phyloP scores from a whole-genome alignment of 2,888 invertebrate species.

The Nowickia ferox region DNA sequence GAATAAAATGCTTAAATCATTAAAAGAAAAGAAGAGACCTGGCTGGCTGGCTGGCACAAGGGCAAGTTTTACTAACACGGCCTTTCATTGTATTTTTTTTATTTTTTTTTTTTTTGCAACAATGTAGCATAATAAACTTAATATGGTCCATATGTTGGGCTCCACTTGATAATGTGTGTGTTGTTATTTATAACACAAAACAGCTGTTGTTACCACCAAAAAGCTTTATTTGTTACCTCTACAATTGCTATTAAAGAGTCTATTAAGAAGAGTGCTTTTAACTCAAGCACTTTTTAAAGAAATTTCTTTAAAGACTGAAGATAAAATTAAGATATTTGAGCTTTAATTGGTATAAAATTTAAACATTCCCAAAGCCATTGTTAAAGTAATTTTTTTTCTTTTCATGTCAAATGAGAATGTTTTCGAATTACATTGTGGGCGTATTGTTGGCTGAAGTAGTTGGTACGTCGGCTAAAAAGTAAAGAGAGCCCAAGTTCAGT shows the following conservation, averaged over 20 bases:
- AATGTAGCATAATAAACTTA: slow-evolving; percentile 53
- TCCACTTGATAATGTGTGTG: slow-evolving; percentile 56
- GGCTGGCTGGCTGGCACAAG: slow-evolving; percentile 23
- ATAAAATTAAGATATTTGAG: no score
- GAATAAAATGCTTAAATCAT: slow-evolving; percentile 51
- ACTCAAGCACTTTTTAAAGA: neutral
- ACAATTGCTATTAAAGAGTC: slow-evolving; percentile 3
- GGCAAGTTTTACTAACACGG: slow-evolving; percentile 5
- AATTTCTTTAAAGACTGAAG: no score
- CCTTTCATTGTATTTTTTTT: neutral
- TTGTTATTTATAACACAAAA: slow-evolving; percentile 52
- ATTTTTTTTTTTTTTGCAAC: slow-evolving; percentile 11
- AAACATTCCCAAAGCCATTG: no score
- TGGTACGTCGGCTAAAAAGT: no score
- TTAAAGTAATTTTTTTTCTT: no score
- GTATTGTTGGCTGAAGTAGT: no score
- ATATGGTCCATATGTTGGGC: slow-evolving; percentile 54
- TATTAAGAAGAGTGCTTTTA: neutral
- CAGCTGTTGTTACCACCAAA: slow-evolving; percentile 37
- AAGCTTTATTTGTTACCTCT: neutral
- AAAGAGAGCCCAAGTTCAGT: no score
- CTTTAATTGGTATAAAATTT: no score
- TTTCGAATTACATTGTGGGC: no score
- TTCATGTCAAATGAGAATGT: no score
- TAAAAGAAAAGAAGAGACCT: neutral